phyloP scores from a whole-genome alignment of 1,140 invertebrate species.

The Drosophila lowei region DNA sequence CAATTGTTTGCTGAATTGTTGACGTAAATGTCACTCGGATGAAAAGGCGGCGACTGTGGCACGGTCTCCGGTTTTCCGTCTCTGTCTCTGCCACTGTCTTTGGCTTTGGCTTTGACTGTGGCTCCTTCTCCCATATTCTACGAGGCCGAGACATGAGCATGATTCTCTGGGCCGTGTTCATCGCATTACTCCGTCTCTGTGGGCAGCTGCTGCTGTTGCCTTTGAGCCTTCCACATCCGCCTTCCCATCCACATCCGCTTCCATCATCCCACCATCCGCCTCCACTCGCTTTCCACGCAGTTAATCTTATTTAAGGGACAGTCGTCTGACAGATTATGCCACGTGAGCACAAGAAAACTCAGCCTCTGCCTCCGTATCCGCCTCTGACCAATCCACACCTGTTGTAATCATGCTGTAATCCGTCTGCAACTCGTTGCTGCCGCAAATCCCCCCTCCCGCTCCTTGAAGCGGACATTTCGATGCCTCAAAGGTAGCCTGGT shows the following conservation, averaged over 20 bases:
- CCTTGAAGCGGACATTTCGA: conserved; percentile 34
- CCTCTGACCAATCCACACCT: conserved; percentile 38
- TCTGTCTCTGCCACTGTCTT: neutral
- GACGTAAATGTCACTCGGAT: conserved; percentile 69
- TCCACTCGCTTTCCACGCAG: conserved; percentile 6
- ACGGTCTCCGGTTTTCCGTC: conserved; percentile 2
- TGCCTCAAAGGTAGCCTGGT: conserved; percentile 10
- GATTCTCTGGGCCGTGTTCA: conserved; percentile 27
- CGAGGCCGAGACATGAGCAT: conserved; percentile 2
- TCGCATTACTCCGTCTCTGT: conserved; percentile 55
- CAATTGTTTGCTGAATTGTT: conserved; percentile 80
- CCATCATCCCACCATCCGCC: conserved; percentile 7
- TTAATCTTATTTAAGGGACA: conserved; percentile 73
- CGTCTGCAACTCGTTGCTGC: conserved; percentile 42
- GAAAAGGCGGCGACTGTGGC: conserved; percentile 38
- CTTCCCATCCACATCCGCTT: conserved; percentile 11
- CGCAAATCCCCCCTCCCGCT: conserved; percentile 35
- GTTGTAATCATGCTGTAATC: conserved; percentile 53
- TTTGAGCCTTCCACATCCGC: conserved; percentile 10
- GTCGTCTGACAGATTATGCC: conserved; percentile 48
- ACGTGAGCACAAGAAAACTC: conserved; percentile 18
- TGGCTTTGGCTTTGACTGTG: conserved; percentile 18
- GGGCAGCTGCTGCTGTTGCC: conserved; percentile 18
- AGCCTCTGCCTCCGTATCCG: neutral
- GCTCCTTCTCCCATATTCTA: neutral